Base-by-base conservation (phyloP, 2,888 invertebrate genomes). In the Pammene fasciana region DNA sequence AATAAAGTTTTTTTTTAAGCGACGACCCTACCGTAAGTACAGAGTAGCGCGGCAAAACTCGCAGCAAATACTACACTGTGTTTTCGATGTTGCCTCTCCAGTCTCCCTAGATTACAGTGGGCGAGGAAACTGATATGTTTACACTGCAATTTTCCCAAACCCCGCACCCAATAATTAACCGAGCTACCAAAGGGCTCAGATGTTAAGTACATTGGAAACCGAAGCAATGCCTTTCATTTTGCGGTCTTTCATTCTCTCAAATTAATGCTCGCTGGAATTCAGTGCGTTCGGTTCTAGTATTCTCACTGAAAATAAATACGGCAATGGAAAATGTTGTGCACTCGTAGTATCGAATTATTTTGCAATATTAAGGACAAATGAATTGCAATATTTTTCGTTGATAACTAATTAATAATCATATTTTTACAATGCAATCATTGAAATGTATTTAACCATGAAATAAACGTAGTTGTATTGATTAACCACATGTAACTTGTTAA, bases 91-190 rank as follows among this genome's bases (percentile, higher is more conserved):
- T 65, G 59, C 38, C 48, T 41, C n/a, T n/a, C n/a, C n/a, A n/a
- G n/a, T n/a, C n/a, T 18, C 57, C 59, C 54, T 36, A 48, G 65
- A 70, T 70, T 65, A 70, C 60, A 59, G 60, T 26, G 46, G 36
- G 54, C 65, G 54, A 48, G 60, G 57, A 66, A 74, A 71, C 62
- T 60, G 70, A 75, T 75, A 78, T 78, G 77, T 78, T 78, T 76
- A 73, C 75, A 74, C 76, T 75, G 76, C 76, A 77, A 76, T 79
- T 78, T 79, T 71, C 74, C 74, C 76, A 76, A 68, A 65, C 67
- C 73, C 71, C 62, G 56, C 46, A 77, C 75, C 82, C 78, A 80
- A 81, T 86, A 86, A 86, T 86, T 85, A 86, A 79, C 79, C 78
- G 45, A 45, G 72, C 80, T 64, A 55, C 78, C 81, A 75, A 75